Conservation (phyloP, 2,797 vertebrate genomes). For the Acropternis orthonyx region DNA sequence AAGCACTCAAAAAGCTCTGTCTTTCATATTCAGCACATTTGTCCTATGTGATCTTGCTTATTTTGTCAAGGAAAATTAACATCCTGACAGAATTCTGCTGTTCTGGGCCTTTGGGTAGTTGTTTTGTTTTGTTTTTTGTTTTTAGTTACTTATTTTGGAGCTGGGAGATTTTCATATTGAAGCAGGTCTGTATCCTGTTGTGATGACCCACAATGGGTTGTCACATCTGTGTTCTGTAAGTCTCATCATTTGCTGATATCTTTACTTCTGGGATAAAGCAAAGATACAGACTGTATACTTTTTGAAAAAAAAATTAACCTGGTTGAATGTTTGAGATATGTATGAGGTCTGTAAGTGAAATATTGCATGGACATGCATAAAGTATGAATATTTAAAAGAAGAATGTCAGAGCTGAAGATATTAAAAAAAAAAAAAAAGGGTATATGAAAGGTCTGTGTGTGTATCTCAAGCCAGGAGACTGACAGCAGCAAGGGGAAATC, state of each 20-base stretch:
- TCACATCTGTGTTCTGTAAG: background rate
- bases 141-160: background rate
- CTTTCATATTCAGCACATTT: background rate
- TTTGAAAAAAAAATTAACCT: background rate
- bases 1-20: background rate
- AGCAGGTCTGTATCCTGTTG: background rate
- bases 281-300: background rate
- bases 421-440: background rate
- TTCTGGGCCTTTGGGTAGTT: background rate
- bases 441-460: accelerated
- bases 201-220: background rate
- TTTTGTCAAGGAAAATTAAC: background rate
- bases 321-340: background rate
- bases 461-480: background rate
- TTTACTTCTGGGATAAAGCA: background rate
- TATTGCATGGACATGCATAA: background rate
- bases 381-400: background rate
- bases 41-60: background rate
- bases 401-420: background rate
- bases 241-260: background rate
- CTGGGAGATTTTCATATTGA: background rate
- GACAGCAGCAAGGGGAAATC: background rate
- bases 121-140: background rate
- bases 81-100: background rate
- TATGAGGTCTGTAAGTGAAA: background rate